Evolutionary conservation across 2,113 vertebrate species (phyloP).

Genomic region (Indri indri): DNA sequence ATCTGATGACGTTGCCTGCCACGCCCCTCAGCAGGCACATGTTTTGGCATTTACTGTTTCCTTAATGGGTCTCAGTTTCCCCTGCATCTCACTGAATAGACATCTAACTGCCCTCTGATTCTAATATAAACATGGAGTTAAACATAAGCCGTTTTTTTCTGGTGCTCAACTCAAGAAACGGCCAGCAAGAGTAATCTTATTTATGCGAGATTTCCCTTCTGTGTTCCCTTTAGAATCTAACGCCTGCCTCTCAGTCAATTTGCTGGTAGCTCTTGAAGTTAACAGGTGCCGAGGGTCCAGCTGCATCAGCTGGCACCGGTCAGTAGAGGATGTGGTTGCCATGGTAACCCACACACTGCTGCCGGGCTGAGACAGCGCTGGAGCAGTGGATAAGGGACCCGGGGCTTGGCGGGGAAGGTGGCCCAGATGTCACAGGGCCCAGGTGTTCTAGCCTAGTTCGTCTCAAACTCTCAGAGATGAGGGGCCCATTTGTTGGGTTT

Average conservation of each 20-base stretch:
- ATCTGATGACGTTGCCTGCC: fast-evolving
- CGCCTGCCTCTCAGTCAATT: background rate
- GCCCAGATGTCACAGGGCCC: background rate
- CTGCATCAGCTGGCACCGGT: background rate
- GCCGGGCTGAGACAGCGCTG: background rate
- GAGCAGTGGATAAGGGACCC: fast-evolving
- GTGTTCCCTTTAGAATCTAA: background rate
- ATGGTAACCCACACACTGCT: background rate
- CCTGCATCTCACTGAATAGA: background rate
- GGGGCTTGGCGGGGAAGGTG: background rate
- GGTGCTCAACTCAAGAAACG: background rate
- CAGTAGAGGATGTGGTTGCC: background rate
- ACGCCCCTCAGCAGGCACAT: fast-evolving
- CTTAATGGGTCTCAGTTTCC: background rate
- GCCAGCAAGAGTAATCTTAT: background rate
- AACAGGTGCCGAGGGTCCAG: background rate
- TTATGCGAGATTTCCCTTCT: background rate
- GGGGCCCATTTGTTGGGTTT: background rate
- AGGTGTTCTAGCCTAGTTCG: background rate
- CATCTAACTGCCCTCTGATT: no score
- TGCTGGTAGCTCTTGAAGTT: background rate
- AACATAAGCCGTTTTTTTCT: background rate
- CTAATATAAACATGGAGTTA: background rate
- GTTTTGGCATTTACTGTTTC: background rate
- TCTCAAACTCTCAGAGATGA: background rate